Conservation (phyloP, 2,113 vertebrate species). For the Hassar affinis region DNA sequence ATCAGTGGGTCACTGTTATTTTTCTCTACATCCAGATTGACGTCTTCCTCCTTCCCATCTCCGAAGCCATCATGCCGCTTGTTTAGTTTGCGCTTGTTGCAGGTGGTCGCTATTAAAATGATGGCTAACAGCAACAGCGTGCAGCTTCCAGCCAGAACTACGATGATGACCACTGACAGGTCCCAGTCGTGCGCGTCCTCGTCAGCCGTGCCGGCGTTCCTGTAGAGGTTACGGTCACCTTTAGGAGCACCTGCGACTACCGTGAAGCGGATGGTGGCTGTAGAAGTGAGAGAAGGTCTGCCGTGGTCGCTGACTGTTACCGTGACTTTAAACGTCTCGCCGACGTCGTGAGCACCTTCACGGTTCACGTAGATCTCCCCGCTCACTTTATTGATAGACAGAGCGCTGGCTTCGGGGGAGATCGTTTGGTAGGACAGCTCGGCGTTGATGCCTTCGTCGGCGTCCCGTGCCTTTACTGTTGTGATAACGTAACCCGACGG, state of each 20-base stretch:
- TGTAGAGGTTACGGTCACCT: slow-evolving; percentile 73
- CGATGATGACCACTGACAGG: slow-evolving; percentile 90
- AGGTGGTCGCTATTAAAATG: slow-evolving; percentile 93
- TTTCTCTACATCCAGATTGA: slow-evolving; percentile 75
- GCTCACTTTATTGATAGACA: slow-evolving; percentile 82
- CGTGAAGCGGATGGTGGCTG: slow-evolving; percentile 82
- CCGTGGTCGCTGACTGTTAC: slow-evolving; percentile 87
- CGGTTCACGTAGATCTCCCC: slow-evolving; percentile 87
- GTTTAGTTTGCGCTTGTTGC: slow-evolving; percentile 84
- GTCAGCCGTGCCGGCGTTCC: slow-evolving; percentile 58
- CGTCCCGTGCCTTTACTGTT: slow-evolving; percentile 85
- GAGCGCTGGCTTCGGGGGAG: slow-evolving; percentile 72
- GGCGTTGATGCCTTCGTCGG: slow-evolving; percentile 85
- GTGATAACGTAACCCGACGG: slow-evolving; percentile 80
- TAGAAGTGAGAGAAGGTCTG: slow-evolving; percentile 81
- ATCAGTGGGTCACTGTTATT: slow-evolving; percentile 75
- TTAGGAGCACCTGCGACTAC: slow-evolving; percentile 79
- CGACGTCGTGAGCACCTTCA: slow-evolving; percentile 82
- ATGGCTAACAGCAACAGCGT: slow-evolving; percentile 92
- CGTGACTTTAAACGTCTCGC: slow-evolving; percentile 78
- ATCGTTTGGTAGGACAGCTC: slow-evolving; percentile 82
- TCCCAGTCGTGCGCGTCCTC: slow-evolving; percentile 80
- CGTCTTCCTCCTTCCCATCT: slow-evolving; percentile 71
- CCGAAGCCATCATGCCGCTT: slow-evolving; percentile 71
- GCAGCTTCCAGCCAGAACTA: slow-evolving; percentile 92